Evolutionary conservation across 2,888 invertebrate species (phyloP), one percentile per base, ranked within the genome.

Genomic region (Helicoverpa assulta): DNA sequence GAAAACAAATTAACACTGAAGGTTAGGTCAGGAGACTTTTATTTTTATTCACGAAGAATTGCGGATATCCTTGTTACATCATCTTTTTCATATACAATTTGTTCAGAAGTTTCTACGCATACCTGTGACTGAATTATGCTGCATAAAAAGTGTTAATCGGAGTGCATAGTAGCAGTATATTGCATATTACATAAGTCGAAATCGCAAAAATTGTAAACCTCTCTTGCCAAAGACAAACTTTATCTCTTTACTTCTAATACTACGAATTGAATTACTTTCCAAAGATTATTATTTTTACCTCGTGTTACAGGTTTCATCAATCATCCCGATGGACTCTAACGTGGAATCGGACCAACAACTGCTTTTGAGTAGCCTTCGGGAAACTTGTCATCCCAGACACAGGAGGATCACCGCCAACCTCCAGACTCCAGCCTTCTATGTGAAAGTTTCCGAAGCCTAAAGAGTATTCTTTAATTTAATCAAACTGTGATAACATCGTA

Each of bases 21-120:
- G 76, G 59, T 74, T 51, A 70, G 19, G 40, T 75, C 43, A 14
- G 21, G 37, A 56, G 8, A n/a, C 33, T 72, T 61, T 72, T 69
- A 54, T 56, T 59, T 74, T 47, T 58, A 55, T 50, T 67, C 18
- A 47, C 57, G 29, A 70, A 72, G 65, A 60, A 70, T 80, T 65
- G 61, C 80, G 80, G 77, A 82, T 70, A 64, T 82, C 60, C 70
- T 79, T 67, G 75, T 75, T 78, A 33, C 67, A 61, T 64, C 51
- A 50, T 61, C 56, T 21, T 67, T 33, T 53, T 43, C 50, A 59
- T 53, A 54, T 43, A 29, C 52, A 53, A 7, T 65, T 70, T 40
- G 47, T 56, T 33, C 8, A 10, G 10, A 33, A 8, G 33, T 33
- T 10, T 33, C 1, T n/a, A 33, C 33, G 10, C 0, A 33, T 33